Evolutionary conservation across 2,113 vertebrate species (phyloP).

Genomic region (Calypte anna): DNA sequence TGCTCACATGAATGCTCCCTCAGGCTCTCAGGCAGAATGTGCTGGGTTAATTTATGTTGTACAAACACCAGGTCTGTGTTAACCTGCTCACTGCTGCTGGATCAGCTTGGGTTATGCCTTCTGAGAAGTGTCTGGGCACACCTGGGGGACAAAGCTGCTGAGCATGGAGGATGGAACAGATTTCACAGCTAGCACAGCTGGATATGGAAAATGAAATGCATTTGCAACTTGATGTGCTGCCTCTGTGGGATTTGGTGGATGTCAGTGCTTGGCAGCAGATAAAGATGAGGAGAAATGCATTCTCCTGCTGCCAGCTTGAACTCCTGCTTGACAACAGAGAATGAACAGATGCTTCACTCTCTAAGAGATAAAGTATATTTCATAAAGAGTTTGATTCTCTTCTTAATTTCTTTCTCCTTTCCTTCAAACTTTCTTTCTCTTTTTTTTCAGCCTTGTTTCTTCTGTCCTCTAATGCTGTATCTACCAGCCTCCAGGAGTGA

Average conservation of each 20-base stretch:
- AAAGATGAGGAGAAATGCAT: not conserved
- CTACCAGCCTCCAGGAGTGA: constrained; percentile 15
- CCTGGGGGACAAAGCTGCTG: not conserved
- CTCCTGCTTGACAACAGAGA: not conserved
- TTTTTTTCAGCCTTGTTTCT: constrained; percentile 55
- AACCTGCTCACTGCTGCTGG: not conserved
- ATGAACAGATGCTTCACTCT: not conserved
- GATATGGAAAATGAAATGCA: not conserved
- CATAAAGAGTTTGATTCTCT: not conserved
- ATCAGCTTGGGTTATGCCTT: not conserved
- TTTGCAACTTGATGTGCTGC: not conserved
- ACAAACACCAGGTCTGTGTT: not conserved
- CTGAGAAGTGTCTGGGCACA: not conserved
- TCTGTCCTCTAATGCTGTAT: constrained; percentile 36
- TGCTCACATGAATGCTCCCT: not conserved
- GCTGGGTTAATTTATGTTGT: not conserved
- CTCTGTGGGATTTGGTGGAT: not conserved
- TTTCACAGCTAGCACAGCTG: not conserved
- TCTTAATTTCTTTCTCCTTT: not conserved
- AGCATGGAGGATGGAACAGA: not conserved
- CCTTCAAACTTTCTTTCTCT: constrained; percentile 45
- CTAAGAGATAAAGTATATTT: not conserved
- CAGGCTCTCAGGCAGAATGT: not conserved
- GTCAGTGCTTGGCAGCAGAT: not conserved
- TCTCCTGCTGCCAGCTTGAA: not conserved